Conservation (phyloP, 2,797 vertebrate species). For the Tangara arthus region DNA sequence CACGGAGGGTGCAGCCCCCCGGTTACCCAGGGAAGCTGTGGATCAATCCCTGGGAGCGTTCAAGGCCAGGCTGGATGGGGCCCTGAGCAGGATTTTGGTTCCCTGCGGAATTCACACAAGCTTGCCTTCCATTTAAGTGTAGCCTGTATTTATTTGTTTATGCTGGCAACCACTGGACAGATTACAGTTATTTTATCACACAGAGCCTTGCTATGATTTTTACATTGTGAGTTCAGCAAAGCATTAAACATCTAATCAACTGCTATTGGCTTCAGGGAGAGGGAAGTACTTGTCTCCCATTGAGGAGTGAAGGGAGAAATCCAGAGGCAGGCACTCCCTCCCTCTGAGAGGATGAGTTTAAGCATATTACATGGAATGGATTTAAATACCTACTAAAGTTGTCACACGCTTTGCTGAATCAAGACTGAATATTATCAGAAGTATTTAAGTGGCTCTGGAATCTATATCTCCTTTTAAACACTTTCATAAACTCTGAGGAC, state of each 20-base stretch:
- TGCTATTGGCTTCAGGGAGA: neutral
- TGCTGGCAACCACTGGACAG: neutral
- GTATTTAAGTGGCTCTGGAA: neutral
- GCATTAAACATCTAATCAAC: neutral
- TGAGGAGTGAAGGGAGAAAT: neutral
- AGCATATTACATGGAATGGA: neutral
- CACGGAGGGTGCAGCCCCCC: neutral
- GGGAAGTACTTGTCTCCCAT: neutral
- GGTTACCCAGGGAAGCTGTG: neutral
- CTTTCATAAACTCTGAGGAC: neutral
- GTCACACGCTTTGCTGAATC: neutral
- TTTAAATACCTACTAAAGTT: constrained; percentile 4
- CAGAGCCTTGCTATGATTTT: neutral
- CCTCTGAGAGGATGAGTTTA: neutral
- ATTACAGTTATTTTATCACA: neutral
- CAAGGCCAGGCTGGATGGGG: neutral
- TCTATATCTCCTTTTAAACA: neutral
- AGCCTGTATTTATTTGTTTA: neutral
- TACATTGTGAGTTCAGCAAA: neutral
- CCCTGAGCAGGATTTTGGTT: neutral
- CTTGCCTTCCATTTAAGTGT: neutral
- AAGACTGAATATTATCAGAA: neutral
- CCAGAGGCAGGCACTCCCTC: neutral
- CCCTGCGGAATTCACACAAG: neutral
- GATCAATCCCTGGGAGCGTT: neutral